Evolutionary conservation across 2,888 invertebrate genomes (phyloP), one percentile per base, ranked within the genome.

Genomic region (Toxonevra muliebris): DNA sequence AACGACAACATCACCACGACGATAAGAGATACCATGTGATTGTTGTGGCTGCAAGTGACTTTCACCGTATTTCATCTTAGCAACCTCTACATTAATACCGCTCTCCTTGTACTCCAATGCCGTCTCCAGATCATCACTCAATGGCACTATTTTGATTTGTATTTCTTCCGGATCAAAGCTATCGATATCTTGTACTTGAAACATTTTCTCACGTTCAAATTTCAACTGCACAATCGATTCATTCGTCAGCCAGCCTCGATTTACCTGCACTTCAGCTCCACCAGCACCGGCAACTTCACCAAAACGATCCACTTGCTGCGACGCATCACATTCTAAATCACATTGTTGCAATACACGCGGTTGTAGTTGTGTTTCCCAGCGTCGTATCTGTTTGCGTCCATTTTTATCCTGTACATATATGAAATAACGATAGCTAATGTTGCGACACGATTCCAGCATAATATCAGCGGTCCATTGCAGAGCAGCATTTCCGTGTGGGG

Each of bases 221-320:
- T 95, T 94, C 71, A 96, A 88, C 82, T 96, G 95, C 57, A 96
- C 86, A 64, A 93, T 88, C 10, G 74, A 75, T 82, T 94, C 94
- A 52, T 92, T 93, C 13, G 78, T 82, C 19, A 96, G 87, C 96
- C 96, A 96, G n/a, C 96, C 96, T 74, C 90, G 88, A 78, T 91
- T 91, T n/a, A 93, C 85, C 73, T 81, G 78, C 13, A 69, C 58
- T 30, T 76, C 74, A 2, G 66, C 76, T 0, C 68, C 30, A 30
- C 30, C 30, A 30, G 30, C 30, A 30, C 7, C 30, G 52, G 58
- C 65, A 4, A 58, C 65, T 43, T 65, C 66, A 19, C 66, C 66
- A 43, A 65, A 65, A 15, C 59, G 65, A 59, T 65, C 65, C 4
- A 42, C 5, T n/a, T 64, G 68, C 48, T 17, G 17, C 52, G 3